phyloP scores from a whole-genome alignment of 2,888 invertebrate genomes.

The Chrysolina oricalcia region DNA sequence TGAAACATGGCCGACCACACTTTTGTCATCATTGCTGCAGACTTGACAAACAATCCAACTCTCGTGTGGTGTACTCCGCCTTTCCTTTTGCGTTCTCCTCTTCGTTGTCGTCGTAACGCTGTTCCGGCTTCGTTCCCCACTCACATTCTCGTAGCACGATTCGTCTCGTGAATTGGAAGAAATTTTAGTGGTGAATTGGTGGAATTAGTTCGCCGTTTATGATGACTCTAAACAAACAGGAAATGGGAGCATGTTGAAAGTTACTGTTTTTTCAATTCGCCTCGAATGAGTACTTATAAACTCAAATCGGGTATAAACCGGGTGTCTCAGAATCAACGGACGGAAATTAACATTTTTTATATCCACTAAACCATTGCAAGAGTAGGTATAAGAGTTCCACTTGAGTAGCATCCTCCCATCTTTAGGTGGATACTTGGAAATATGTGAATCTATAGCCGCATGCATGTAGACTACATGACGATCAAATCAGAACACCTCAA shows the following conservation, averaged over 20 bases:
- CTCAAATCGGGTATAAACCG: too few relatives aligned
- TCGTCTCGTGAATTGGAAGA: slow-evolving; percentile 8
- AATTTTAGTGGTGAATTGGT: neutral
- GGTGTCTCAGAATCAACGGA: too few relatives aligned
- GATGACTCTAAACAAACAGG: slow-evolving; percentile 3
- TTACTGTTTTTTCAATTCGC: neutral
- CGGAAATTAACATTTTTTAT: too few relatives aligned
- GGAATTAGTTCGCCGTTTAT: neutral
- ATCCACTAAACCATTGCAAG: too few relatives aligned
- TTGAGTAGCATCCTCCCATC: too few relatives aligned
- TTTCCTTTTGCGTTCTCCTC: neutral
- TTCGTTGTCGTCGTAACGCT: slow-evolving; percentile 15
- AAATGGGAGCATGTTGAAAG: neutral
- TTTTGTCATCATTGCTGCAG: slow-evolving; percentile 64
- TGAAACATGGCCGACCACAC: slow-evolving; percentile 65
- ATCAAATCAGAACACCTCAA: too few relatives aligned
- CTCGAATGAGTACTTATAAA: too few relatives aligned
- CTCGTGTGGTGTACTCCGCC: slow-evolving; percentile 40
- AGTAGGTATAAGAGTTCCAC: too few relatives aligned
- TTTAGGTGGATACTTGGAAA: too few relatives aligned
- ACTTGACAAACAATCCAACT: slow-evolving; percentile 60
- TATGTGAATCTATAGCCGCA: too few relatives aligned
- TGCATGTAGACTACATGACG: too few relatives aligned
- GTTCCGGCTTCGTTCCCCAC: neutral
- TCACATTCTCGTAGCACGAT: neutral